Evolutionary conservation across 1,140 invertebrate genomes (phyloP), one percentile per base, ranked within the genome.

Genomic region (Calycopis cecrops): DNA sequence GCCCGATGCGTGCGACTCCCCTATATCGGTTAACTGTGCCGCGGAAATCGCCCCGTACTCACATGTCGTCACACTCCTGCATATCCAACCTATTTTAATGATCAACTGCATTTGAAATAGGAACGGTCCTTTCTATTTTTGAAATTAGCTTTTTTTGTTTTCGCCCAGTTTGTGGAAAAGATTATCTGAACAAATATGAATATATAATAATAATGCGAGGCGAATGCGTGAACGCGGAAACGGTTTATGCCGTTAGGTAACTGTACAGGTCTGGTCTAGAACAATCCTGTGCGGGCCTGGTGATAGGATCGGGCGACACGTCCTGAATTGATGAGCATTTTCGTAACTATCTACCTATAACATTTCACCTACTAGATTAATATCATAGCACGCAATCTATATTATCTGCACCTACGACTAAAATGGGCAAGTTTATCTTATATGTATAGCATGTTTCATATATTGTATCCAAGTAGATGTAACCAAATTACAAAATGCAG

Each of bases 241-340:
- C 71, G 73, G 70, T 64, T 61, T 57, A 67, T 82, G 73, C 83
- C 83, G 83, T 86, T 85, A 86, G 58, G 53, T 86, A 85, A 86
- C 83, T 80, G 83, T 86, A 81, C 59, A 69, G 67, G 73, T 76
- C 68, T 80, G 73, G 74, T 75, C 79, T 84, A 82, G 79, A 81
- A 83, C 79, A 82, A 76, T 84, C 81, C 79, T 81, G 73, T 62
- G 71, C 72, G 62, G 65, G 63, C 63, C 50, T 48, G 62, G 50
- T 71, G 75, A 79, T 80, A 79, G 74, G 69, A 76, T 77, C 76
- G 65, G 60, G 64, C 72, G 75, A 85, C 82, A 83, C 67, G 76
- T 82, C 77, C 71, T 76, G 83, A 76, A 84, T 85, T 79, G 73
- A 86, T 84, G 73, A 86, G 64, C 65, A 70, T 64, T 61, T 62